Percentiles rank a stretch among this genome's conserved stretches.
These are phyloP conservation scores for Lates japonicus DNA, from an alignment of 2,797 vertebrate species.

Conservation along the genomic window DNA sequence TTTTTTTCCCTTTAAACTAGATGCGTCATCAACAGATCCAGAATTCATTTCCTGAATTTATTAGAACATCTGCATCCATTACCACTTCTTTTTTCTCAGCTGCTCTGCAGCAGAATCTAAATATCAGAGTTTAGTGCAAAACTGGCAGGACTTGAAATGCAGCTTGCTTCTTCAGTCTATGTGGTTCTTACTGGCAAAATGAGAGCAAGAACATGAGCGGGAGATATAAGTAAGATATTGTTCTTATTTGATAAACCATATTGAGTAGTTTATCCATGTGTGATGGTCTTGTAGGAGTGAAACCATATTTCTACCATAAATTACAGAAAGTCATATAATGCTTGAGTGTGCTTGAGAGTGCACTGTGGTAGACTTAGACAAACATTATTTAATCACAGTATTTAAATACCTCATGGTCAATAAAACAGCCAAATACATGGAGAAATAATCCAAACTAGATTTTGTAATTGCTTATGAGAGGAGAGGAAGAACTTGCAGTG, in stretches of 20 bases:
- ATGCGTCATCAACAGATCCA: not conserved
- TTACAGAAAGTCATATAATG: conserved; percentile 6
- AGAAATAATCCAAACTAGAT: conserved; percentile 47
- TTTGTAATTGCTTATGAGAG: conserved; percentile 59
- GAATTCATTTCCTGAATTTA: not conserved
- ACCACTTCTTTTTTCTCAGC: not conserved
- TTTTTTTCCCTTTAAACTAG: not conserved
- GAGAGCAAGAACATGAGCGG: too few species aligned
- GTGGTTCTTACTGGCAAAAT: not conserved
- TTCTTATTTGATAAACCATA: conserved; percentile 34
- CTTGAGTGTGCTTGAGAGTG: conserved; percentile 23
- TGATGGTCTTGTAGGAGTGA: conserved; percentile 20
- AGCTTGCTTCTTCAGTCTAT: not conserved
- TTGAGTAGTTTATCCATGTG: conserved; percentile 6
- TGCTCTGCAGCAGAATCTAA: conserved; percentile 6
- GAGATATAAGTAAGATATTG: not conserved
- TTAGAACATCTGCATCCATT: not conserved
- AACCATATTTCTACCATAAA: conserved; percentile 17
- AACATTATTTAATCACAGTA: conserved; percentile 27
- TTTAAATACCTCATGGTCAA: conserved; percentile 46
- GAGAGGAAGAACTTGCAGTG: conserved; percentile 9
- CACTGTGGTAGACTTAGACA: conserved; percentile 2
- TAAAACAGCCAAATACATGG: conserved; percentile 39
- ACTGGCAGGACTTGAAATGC: conserved; percentile 11
- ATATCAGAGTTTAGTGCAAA: conserved; percentile 9